Percentiles rank a stretch among this genome's conserved stretches.
Conservation (phyloP, 2,797 vertebrate species). For the Chelmon rostratus region DNA sequence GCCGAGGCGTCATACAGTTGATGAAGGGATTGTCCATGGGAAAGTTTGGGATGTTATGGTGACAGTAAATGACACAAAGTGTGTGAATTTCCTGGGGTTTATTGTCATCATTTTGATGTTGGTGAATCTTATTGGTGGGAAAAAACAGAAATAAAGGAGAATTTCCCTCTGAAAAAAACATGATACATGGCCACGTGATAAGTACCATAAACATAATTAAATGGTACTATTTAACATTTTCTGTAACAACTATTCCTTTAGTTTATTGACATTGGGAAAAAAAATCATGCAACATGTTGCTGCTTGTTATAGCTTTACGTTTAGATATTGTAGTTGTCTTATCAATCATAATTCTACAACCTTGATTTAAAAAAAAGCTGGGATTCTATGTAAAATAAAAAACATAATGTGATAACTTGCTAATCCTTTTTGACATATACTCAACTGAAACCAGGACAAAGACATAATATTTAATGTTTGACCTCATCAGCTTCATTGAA, state of each 20-base stretch:
- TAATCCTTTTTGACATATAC: no score
- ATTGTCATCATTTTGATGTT: background rate
- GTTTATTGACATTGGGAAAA: background rate
- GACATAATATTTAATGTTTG: no score
- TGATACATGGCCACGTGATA: no score
- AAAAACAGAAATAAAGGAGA: background rate
- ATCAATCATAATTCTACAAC: no score
- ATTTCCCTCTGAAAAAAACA: background rate
- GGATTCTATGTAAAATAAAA: no score
- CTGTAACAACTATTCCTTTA: background rate
- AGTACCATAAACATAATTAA: background rate
- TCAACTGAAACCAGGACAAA: no score
- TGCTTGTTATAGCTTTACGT: background rate
- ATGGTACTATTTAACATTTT: background rate
- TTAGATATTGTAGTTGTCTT: no score
- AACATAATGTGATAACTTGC: no score
- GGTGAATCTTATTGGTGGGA: slow-evolving; percentile 5
- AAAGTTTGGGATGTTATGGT: slow-evolving; percentile 52
- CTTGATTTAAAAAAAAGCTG: no score
- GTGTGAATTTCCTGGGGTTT: background rate
- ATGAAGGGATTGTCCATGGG: slow-evolving; percentile 66
- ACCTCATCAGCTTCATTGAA: no score
- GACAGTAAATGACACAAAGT: slow-evolving; percentile 52
- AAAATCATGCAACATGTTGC: background rate
- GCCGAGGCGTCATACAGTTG: background rate